A percentile compares a stretch with the other conserved stretches of the same genome.
Conservation (phyloP, 2,113 vertebrate genomes). For the Lanius ludovicianus region DNA sequence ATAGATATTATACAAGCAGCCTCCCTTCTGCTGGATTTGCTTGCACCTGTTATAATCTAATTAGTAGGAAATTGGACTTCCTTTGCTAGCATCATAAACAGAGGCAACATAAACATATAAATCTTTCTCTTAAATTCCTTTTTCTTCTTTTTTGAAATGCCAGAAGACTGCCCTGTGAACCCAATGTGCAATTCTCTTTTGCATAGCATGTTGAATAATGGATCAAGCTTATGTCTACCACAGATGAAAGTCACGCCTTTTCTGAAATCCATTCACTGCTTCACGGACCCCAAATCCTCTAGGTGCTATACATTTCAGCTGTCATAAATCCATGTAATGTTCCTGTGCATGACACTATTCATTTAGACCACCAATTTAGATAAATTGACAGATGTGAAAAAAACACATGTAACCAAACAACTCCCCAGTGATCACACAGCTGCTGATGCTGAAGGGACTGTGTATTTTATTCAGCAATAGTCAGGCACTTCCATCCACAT, state of each 20-base stretch:
- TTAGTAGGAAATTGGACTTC: constrained; percentile 36
- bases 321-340: constrained; percentile 41
- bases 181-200: constrained; percentile 21
- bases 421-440: constrained; percentile 25
- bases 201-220: constrained; percentile 45
- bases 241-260: constrained; percentile 31
- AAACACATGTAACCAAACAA: constrained; percentile 24
- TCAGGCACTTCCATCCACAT: neutral
- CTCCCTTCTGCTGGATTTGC: constrained; percentile 13
- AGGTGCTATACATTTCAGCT: constrained; percentile 18
- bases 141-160: constrained; percentile 14
- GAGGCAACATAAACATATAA: constrained; percentile 2
- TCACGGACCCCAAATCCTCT: neutral
- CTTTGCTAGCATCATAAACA: constrained; percentile 17
- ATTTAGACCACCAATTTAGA: constrained; percentile 59
- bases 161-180: constrained; percentile 28
- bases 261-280: constrained; percentile 27
- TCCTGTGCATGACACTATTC: constrained; percentile 5
- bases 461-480: neutral
- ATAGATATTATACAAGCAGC: neutral
- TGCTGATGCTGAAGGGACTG: constrained; percentile 35
- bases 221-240: constrained; percentile 19
- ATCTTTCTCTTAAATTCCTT: constrained; percentile 23
- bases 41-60: constrained; percentile 39
- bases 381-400: constrained; percentile 45